Percentiles rank a stretch among this genome's conserved stretches.
These are phyloP conservation scores for Lepidostoma basale DNA, from an alignment of 1,140 invertebrate genomes.

Conservation along the genomic window DNA sequence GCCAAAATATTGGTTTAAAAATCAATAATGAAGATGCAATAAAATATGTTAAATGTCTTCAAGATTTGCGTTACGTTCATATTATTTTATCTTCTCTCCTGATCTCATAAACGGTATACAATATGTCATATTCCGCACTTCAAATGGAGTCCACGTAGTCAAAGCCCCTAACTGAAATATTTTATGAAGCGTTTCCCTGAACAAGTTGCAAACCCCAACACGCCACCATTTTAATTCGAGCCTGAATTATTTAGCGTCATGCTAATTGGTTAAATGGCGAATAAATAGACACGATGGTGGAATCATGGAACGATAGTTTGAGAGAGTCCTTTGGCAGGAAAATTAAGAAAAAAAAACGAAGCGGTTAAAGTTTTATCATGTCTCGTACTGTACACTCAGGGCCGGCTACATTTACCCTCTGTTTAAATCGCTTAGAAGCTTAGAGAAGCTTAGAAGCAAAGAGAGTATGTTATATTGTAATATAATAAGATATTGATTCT, in stretches of 20 bases:
- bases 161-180: constrained; percentile 3
- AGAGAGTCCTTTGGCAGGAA: constrained; percentile 37
- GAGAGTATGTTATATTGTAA: too few species aligned
- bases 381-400: constrained; percentile 29
- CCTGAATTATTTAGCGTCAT: constrained; percentile 31
- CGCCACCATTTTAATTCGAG: constrained; percentile 9
- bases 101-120: too few species aligned
- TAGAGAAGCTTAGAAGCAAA: too few species aligned
- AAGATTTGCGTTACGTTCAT: too few species aligned
- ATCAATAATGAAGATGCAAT: too few species aligned
- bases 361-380: constrained; percentile 37
- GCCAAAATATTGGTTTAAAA: too few species aligned
- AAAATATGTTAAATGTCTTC: too few species aligned
- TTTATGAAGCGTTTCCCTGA: not conserved
- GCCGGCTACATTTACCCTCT: constrained; percentile 6
- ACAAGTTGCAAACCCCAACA: not conserved
- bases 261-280: constrained; percentile 40
- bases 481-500: too few species aligned
- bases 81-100: too few species aligned
- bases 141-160: too few species aligned
- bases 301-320: constrained; percentile 45
- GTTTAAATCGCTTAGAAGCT: too few species aligned
- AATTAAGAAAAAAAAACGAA: constrained; percentile 4
- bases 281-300: constrained; percentile 42
- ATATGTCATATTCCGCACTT: too few species aligned